Evolutionary conservation across 2,888 invertebrate genomes (phyloP), one percentile per base, ranked within the genome.

Genomic region (Tuta absoluta): DNA sequence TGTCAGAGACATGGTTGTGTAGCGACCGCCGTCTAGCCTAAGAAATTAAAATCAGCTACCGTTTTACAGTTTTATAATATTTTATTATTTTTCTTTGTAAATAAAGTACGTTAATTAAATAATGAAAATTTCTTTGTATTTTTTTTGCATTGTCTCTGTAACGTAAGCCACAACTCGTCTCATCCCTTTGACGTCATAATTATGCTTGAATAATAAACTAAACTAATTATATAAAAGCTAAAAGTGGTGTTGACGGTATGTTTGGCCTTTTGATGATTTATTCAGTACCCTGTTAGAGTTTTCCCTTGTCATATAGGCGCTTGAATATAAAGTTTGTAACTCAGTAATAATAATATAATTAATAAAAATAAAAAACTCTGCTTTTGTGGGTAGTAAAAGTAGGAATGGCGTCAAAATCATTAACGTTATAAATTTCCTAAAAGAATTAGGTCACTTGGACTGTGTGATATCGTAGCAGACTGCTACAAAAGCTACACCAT

Each of bases 161-260:
- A 33, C 1, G 14, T 5, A 56, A 56, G 14, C 28, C 28, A 5
- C 49, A 49, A 24, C 53, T 12, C 28, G 37, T 12, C n/a, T 57
- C 21, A 12, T 14, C 38, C 12, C 38, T 38, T 38, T 58, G 58
- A 38, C 12, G 57, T 33, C 57, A 33, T 33, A 57, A 57, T 57
- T 33, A 57, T 57, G 14, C 33, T 33, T 57, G 33, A 57, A 57
- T 57, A 57, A 57, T 57, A 3, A 58, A 58, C 58, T 12, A 58
- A 17, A 21, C 17, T 58, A 58, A 58, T 58, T 58, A 38, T 17
- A 38, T 58, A 23, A 38, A 58, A 21, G 58, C 33, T 33, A 33
- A 33, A 19, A 12, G 19, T 19, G 28, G 33, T 17, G 56, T 17
- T 33, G 33, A 33, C 33, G 12, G 11, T 10, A 33, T 33, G 24